phyloP scores from a whole-genome alignment of 2,113 vertebrate species.

The Anolis carolinensis region DNA sequence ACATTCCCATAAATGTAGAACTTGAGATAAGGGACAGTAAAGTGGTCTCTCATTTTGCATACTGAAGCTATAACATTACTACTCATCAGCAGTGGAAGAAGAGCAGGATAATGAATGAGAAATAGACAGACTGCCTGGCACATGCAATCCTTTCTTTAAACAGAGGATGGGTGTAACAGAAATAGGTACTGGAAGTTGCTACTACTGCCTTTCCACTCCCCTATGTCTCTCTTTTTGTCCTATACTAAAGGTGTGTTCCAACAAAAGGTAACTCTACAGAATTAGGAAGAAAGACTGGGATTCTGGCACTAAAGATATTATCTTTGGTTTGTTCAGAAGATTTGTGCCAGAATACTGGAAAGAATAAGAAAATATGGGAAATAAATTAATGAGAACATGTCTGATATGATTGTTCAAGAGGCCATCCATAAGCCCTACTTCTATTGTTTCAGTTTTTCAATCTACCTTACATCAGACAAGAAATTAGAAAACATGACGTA shows the following conservation, averaged over 20 bases:
- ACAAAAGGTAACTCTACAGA: neutral
- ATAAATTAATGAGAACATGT: neutral
- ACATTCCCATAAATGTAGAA: too few relatives aligned
- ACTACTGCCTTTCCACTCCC: too few relatives aligned
- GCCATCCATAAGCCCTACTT: neutral
- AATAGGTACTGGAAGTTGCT: too few relatives aligned
- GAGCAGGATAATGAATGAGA: too few relatives aligned
- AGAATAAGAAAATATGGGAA: neutral
- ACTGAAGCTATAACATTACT: too few relatives aligned
- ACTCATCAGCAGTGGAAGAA: too few relatives aligned
- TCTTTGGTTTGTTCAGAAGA: neutral
- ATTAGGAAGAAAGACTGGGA: neutral
- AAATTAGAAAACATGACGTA: neutral
- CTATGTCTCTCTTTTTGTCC: neutral
- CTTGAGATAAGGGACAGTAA: too few relatives aligned
- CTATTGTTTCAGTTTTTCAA: neutral
- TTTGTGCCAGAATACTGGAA: neutral
- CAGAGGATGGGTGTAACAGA: too few relatives aligned
- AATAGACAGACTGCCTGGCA: too few relatives aligned
- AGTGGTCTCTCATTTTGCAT: too few relatives aligned
- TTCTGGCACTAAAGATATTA: neutral
- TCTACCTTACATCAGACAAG: neutral
- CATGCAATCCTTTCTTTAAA: too few relatives aligned
- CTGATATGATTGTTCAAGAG: neutral
- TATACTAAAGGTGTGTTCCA: neutral